Conservation (phyloP, 1,140 invertebrate genomes). For the Drosophila kohkoa region DNA sequence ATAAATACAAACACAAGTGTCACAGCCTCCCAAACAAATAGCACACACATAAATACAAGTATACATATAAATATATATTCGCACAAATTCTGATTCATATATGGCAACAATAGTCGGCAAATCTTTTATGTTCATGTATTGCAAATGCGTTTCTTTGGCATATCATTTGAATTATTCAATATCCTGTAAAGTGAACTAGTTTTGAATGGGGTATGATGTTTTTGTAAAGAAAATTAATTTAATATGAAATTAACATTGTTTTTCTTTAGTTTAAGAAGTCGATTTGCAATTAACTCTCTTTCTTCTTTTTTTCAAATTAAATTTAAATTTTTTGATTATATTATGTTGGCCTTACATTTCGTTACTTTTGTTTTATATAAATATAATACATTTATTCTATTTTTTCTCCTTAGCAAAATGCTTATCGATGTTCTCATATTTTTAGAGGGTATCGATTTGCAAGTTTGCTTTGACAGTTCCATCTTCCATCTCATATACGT, state of each 20-base stretch:
- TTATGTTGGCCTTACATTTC: too few species aligned
- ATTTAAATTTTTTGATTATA: too few species aligned
- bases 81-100: neutral
- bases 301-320: too few species aligned
- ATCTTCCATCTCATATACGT: neutral
- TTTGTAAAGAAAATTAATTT: too few species aligned
- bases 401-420: neutral
- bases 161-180: slow-evolving; percentile 26
- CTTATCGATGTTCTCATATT: neutral
- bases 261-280: too few species aligned
- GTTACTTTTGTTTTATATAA: too few species aligned
- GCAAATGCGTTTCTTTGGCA: slow-evolving; percentile 10
- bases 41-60: neutral
- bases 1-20: slow-evolving; percentile 18
- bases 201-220: neutral
- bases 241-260: too few species aligned
- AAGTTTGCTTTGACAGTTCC: neutral
- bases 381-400: too few species aligned
- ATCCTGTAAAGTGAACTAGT: neutral
- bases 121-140: slow-evolving; percentile 24
- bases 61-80: slow-evolving; percentile 7
- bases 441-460: neutral
- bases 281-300: too few species aligned
- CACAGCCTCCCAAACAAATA: neutral
- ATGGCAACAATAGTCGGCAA: slow-evolving; percentile 19